Conservation (phyloP, 2,797 vertebrate species). For the Takifugu rubripes region DNA sequence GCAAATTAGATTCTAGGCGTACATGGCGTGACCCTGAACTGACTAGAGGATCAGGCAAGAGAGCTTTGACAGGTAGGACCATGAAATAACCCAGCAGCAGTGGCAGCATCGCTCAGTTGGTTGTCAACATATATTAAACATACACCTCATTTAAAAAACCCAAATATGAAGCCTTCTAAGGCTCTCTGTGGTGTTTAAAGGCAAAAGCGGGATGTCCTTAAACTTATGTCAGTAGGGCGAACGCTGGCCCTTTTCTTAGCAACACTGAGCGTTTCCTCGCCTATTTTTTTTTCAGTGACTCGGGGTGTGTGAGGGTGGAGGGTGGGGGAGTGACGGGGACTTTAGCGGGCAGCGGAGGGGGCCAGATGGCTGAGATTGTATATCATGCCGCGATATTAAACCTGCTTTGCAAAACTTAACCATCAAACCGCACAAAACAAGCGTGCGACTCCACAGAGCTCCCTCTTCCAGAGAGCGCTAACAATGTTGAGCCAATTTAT, state of each 20-base stretch:
- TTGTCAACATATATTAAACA: too few relatives aligned
- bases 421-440: neutral
- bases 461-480: constrained; percentile 13
- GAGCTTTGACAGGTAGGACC: constrained; percentile 67
- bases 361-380: constrained; percentile 15
- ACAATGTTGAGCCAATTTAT: constrained; percentile 27
- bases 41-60: constrained; percentile 66
- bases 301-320: neutral
- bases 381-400: constrained; percentile 1
- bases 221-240: too few relatives aligned
- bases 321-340: too few relatives aligned
- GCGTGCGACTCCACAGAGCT: neutral
- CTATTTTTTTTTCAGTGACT: neutral
- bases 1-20: constrained; percentile 78
- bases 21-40: constrained; percentile 77
- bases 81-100: constrained; percentile 12
- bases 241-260: neutral
- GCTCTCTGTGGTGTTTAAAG: too few relatives aligned
- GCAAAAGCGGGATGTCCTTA: too few relatives aligned
- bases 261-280: neutral
- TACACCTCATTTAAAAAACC: too few relatives aligned
- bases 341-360: neutral
- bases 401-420: constrained; percentile 1
- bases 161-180: too few relatives aligned
- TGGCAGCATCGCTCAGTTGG: constrained; percentile 1